A percentile compares a stretch with the other conserved stretches of the same genome.
phyloP scores from a whole-genome alignment of 1,140 invertebrate genomes.

The silkworm (Bombyx mori) region DNA sequence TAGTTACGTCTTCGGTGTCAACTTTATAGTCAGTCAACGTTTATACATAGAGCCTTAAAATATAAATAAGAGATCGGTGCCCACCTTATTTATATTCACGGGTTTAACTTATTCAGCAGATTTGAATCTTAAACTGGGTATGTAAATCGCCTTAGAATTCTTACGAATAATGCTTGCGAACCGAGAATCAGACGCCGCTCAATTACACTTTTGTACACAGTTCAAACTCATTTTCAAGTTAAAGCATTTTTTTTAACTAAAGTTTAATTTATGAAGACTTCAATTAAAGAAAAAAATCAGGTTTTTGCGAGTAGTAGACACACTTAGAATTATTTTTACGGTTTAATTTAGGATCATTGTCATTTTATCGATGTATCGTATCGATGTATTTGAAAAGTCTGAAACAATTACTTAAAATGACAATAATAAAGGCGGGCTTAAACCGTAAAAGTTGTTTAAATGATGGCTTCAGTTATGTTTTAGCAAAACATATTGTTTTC shows the following conservation, averaged over 20 bases:
- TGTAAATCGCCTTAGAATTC: constrained; percentile 29
- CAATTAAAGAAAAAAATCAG: neutral
- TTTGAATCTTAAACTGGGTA: constrained; percentile 27
- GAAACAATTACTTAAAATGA: too few relatives aligned
- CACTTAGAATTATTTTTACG: too few relatives aligned
- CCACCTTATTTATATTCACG: constrained; percentile 29
- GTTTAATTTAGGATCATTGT: too few relatives aligned
- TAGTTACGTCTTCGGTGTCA: constrained; percentile 15
- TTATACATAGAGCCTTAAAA: constrained; percentile 13
- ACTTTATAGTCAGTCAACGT: constrained; percentile 22
- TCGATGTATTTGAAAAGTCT: too few relatives aligned
- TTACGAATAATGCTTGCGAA: constrained; percentile 20
- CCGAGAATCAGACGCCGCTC: constrained; percentile 2
- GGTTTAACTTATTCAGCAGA: constrained; percentile 28
- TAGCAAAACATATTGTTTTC: too few relatives aligned
- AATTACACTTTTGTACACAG: neutral
- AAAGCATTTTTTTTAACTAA: neutral
- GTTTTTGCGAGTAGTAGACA: neutral
- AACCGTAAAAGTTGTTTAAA: too few relatives aligned
- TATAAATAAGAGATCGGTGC: constrained; percentile 15
- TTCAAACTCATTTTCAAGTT: neutral
- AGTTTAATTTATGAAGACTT: neutral
- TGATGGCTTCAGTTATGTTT: too few relatives aligned
- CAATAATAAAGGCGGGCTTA: too few relatives aligned
- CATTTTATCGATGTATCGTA: too few relatives aligned